Percentiles rank a stretch among this genome's conserved stretches.
phyloP scores from a whole-genome alignment of 92 coral and sea anemone genomes.

The Epizoanthus illoricatus region DNA sequence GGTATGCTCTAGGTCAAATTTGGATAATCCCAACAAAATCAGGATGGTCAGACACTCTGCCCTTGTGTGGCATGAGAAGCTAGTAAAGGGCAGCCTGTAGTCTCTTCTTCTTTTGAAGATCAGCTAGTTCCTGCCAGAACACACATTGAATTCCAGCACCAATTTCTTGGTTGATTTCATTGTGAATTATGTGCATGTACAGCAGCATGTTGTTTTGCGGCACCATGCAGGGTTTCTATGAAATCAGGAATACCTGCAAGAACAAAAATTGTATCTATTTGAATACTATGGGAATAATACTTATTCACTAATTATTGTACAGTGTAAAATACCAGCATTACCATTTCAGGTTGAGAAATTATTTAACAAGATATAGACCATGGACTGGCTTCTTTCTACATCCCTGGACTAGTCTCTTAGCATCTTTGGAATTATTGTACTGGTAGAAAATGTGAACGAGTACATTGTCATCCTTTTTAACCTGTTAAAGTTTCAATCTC shows the following conservation, averaged over 20 bases:
- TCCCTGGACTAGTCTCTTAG: too few species aligned
- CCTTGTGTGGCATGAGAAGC: background rate
- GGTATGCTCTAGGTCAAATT: background rate
- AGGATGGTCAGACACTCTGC: background rate
- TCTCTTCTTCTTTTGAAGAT: background rate
- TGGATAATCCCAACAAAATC: background rate
- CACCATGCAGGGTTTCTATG: slow-evolving; percentile 76
- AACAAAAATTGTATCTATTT: background rate
- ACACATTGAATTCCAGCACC: background rate
- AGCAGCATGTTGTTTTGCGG: slow-evolving; percentile 53
- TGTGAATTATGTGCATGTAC: background rate
- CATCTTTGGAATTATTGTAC: too few species aligned
- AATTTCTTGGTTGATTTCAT: background rate
- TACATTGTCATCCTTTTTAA: too few species aligned
- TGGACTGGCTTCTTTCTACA: too few species aligned
- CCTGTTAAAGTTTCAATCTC: too few species aligned
- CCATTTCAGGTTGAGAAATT: too few species aligned
- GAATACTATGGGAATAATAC: background rate
- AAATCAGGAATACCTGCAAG: slow-evolving; percentile 79
- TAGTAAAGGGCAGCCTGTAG: background rate
- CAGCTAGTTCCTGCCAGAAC: background rate
- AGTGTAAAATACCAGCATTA: background rate
- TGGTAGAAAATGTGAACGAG: too few species aligned
- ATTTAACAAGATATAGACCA: too few species aligned
- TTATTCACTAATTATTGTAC: background rate